Conservation (phyloP, 1,140 invertebrate genomes). For the Pseudomyrmex concolor region DNA sequence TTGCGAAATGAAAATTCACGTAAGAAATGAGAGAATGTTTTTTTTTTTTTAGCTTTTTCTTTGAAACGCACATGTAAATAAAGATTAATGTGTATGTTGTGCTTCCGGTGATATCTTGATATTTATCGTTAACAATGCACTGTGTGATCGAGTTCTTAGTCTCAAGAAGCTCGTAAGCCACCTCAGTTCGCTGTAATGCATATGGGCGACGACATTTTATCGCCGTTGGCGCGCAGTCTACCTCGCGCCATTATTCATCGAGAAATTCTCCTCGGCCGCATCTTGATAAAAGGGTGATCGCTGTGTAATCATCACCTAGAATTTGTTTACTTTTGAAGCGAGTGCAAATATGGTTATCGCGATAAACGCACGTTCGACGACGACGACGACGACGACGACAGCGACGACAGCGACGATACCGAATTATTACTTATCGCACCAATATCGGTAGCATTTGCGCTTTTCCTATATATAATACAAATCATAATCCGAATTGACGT, state of each 20-base stretch:
- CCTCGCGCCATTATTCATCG: slow-evolving; percentile 30
- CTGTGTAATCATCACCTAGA: slow-evolving; percentile 21
- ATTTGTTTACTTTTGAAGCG: slow-evolving; percentile 54
- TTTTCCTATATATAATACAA: slow-evolving; percentile 10
- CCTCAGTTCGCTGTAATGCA: slow-evolving; percentile 14
- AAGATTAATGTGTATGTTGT: no score
- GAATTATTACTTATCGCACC: slow-evolving; percentile 14
- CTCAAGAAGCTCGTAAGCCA: not conserved
- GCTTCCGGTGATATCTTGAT: not conserved
- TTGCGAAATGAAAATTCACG: no score
- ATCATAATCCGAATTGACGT: slow-evolving; percentile 16
- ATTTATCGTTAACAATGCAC: not conserved
- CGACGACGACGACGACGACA: not conserved
- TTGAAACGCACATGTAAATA: no score
- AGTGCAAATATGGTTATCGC: slow-evolving; percentile 1
- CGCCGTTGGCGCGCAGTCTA: slow-evolving; percentile 15
- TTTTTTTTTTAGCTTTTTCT: no score
- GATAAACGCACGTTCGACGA: slow-evolving; percentile 24
- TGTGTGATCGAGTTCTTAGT: not conserved
- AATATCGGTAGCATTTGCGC: no score
- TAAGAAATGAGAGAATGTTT: no score
- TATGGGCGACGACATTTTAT: slow-evolving; percentile 56
- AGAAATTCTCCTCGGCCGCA: slow-evolving; percentile 28
- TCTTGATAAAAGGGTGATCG: slow-evolving; percentile 44
- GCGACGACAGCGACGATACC: slow-evolving; percentile 18